Base-by-base conservation (phyloP, 1,140 invertebrate genomes). In the Trachymyrmex septentrionalis region DNA sequence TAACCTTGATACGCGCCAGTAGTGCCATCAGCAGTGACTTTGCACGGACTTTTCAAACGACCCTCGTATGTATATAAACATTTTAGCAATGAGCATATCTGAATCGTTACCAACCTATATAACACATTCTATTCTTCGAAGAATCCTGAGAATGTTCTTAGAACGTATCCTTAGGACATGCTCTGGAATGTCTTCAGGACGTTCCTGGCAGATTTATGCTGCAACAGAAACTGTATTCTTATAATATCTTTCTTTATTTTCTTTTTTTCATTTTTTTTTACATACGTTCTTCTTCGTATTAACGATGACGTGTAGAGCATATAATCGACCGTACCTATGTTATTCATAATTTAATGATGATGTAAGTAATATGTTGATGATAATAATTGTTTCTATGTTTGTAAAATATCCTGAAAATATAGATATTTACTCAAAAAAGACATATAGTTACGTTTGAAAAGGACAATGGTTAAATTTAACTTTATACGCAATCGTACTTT, bases 71-170 rank as follows among this genome's bases (percentile, higher is more conserved):
- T 34, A 6, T 34, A 34, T 34, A 34, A 34, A 34, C 5, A 34
- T 90, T 90, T 84, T 61, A 71, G 88, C 89, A 75, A 91, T 90
- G 88, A 90, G 81, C 86, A 90, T 86, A 86, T 64, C 72, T 88
- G 89, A 84, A 84, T 78, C 57, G 3, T 3, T 64, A 88, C 86
- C 88, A 91, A 90, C 44, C 34, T 7, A 38, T 34, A 34, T 38
- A 38, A 38, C 7, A 38, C 34, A 38, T 38, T 38, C 34, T 38
- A 38, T 38, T 38, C 7, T 38, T 38, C 34, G 34, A 38, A 38
- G 34, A 38, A 38, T 38, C 0, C 7, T 7, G 7, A 38, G 7
- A 38, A 38, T 38, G 7, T 38, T 7, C 34, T 38, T 38, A 38
- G 7, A 7, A 38, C 34, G n/a, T n/a, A n/a, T 38, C 34, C 34